Evolutionary conservation across 2,113 vertebrate species (phyloP).

Genomic region (Thamnophis sirtalis): DNA sequence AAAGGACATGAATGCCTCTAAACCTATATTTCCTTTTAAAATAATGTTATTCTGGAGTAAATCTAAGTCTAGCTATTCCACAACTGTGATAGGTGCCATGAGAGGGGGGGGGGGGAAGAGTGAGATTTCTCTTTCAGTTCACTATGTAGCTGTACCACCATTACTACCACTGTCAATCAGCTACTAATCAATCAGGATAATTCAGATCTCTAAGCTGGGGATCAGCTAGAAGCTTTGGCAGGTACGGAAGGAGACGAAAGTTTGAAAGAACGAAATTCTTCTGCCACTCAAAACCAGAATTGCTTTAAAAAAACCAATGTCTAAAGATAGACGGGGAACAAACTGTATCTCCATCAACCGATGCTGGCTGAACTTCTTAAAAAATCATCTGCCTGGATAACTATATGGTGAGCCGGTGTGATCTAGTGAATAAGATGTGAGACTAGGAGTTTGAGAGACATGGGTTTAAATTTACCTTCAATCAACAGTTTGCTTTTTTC

Average conservation of each 20-base stretch:
- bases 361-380: neutral
- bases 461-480: neutral
- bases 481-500: neutral
- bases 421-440: neutral
- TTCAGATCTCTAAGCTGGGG: neutral
- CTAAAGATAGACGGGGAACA: neutral
- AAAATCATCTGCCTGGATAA: neutral
- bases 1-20: neutral
- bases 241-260: neutral
- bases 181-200: neutral
- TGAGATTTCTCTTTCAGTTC: neutral
- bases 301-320: neutral
- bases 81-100: neutral
- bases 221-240: neutral
- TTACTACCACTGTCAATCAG: neutral
- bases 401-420: neutral
- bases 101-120: fast-evolving
- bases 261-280: neutral
- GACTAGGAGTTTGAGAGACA: neutral
- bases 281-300: neutral
- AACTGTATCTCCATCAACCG: neutral
- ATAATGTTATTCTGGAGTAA: neutral
- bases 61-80: neutral
- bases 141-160: neutral
- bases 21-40: neutral